Conservation (phyloP, 2,797 vertebrate genomes). For the Lepidocolaptes lacrymiger region DNA sequence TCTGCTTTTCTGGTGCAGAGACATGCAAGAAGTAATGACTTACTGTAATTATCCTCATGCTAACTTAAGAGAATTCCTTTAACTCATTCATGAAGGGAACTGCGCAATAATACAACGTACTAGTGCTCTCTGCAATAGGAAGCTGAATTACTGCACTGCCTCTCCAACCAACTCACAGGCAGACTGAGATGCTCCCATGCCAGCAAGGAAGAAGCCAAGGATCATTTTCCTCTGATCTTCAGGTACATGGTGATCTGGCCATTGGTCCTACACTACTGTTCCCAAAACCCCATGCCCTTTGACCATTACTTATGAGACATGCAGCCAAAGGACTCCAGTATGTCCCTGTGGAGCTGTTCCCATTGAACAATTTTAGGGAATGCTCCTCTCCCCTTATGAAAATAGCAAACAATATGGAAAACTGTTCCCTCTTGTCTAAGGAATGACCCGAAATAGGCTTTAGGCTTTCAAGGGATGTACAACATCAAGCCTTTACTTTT, state of each 20-base stretch:
- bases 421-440: background rate
- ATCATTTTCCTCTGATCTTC: background rate
- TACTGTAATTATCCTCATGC: background rate
- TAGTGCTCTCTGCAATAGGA: background rate
- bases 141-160: background rate
- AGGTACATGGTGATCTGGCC: background rate
- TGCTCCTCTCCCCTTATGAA: background rate
- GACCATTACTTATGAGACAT: background rate
- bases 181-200: background rate
- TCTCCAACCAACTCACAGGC: background rate
- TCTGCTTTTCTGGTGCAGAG: background rate
- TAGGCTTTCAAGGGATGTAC: background rate
- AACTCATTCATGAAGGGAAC: background rate
- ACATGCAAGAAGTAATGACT: background rate
- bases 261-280: background rate
- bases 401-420: background rate
- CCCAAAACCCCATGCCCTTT: background rate
- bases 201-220: background rate
- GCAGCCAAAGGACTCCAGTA: background rate
- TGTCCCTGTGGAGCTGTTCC: background rate
- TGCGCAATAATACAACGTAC: background rate
- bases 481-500: background rate
- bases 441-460: background rate
- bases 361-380: background rate
- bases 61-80: background rate